Conservation (phyloP, 2,113 vertebrate species). For the Calyptommatus sinebrachiatus region DNA sequence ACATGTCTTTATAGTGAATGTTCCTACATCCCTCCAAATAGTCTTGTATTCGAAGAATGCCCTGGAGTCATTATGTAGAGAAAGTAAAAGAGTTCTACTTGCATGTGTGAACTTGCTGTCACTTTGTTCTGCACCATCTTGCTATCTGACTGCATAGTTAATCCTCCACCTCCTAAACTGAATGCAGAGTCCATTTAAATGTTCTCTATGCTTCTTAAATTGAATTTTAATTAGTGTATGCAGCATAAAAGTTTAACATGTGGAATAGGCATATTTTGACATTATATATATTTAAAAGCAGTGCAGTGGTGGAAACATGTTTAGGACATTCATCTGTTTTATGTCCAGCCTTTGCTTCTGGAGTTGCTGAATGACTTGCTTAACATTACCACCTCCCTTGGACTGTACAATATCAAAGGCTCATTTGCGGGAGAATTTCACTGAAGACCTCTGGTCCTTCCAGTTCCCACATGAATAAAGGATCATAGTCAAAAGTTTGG, state of each 20-base stretch:
- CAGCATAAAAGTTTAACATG: not conserved
- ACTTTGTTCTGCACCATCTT: not conserved
- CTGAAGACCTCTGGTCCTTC: too few species aligned
- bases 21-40: not conserved
- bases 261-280: conserved; percentile 18
- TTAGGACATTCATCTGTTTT: not conserved
- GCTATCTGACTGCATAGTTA: not conserved
- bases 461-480: too few species aligned
- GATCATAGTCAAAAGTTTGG: too few species aligned
- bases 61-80: not conserved
- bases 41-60: not conserved
- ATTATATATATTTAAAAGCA: not conserved
- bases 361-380: not conserved
- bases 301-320: not conserved
- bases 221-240: conserved; percentile 15
- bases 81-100: not conserved
- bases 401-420: not conserved
- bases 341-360: conserved; percentile 17
- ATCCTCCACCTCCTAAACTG: conserved; percentile 38
- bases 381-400: not conserved
- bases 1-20: not conserved
- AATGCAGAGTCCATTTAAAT: conserved; percentile 13
- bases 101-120: conserved; percentile 1
- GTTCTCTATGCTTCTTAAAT: not conserved
- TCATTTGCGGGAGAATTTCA: not conserved